phyloP scores from a whole-genome alignment of 2,797 vertebrate species.

The Cephalopachus bancanus region DNA sequence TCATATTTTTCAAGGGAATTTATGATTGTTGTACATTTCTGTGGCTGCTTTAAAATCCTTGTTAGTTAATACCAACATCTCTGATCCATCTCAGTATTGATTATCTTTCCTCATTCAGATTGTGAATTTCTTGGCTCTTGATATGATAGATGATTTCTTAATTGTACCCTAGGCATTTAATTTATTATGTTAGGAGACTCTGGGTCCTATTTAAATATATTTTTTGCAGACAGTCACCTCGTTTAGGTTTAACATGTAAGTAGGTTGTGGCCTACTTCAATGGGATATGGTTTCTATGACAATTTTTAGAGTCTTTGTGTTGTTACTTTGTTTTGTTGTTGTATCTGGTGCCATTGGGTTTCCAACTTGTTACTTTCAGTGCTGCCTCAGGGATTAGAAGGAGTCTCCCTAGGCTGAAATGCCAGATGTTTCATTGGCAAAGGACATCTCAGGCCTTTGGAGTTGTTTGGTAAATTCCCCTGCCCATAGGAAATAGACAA shows the following conservation, averaged over 20 bases:
- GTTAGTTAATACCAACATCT: neutral
- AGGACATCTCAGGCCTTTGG: neutral
- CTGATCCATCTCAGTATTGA: neutral
- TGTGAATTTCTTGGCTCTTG: constrained; percentile 17
- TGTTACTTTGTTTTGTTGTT: neutral
- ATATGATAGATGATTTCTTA: neutral
- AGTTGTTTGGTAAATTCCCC: neutral
- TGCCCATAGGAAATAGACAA: neutral
- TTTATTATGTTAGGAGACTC: neutral
- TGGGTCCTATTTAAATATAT: constrained; percentile 4
- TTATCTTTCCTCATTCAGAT: constrained; percentile 9
- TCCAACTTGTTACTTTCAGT: neutral
- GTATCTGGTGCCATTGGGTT: neutral
- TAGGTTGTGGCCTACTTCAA: neutral
- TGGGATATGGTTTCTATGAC: neutral
- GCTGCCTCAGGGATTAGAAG: neutral
- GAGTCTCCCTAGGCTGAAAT: neutral
- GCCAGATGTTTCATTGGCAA: neutral
- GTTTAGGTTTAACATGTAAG: neutral
- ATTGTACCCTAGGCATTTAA: neutral
- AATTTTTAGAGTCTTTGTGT: neutral
- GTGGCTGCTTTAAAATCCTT: constrained; percentile 8
- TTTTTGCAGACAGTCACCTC: neutral
- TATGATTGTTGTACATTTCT: neutral
- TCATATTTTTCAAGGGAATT: neutral